These are phyloP conservation scores for Liasis olivaceus DNA, from an alignment of 2,797 vertebrate genomes.

Conservation along the genomic window DNA sequence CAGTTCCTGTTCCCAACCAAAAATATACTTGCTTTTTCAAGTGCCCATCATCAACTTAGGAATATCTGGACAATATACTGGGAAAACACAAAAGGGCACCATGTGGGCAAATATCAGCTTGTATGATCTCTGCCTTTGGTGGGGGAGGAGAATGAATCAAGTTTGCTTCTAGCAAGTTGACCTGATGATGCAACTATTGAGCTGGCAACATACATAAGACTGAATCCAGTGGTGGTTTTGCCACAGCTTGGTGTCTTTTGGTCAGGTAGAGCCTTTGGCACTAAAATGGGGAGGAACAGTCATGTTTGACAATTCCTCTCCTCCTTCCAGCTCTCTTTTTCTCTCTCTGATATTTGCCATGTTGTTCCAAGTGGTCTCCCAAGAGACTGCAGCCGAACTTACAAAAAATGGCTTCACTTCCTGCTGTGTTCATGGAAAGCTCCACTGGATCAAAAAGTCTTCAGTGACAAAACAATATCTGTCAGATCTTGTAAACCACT, in stretches of 20 bases:
- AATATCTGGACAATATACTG: conserved; percentile 29
- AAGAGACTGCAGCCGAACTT: background rate
- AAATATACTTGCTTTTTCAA: background rate
- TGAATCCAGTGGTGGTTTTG: background rate
- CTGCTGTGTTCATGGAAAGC: background rate
- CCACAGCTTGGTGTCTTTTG: background rate
- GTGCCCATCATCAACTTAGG: background rate
- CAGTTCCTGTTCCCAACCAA: background rate
- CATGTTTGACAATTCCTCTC: background rate
- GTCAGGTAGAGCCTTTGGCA: background rate
- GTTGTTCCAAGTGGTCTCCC: background rate
- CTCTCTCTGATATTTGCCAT: background rate
- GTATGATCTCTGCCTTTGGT: conserved; percentile 48
- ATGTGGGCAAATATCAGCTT: conserved; percentile 54
- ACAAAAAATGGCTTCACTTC: background rate
- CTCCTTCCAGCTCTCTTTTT: background rate
- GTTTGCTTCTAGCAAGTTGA: conserved; percentile 60
- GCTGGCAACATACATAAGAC: fast-evolving
- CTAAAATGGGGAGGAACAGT: background rate
- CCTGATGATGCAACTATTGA: conserved; percentile 60
- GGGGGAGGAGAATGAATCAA: conserved; percentile 38
- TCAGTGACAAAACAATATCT: background rate
- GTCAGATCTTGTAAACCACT: background rate
- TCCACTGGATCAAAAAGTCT: conserved; percentile 1
- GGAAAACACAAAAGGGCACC: conserved; percentile 32